Conservation (phyloP, 2,113 vertebrate genomes). For the Glareola pratincola region DNA sequence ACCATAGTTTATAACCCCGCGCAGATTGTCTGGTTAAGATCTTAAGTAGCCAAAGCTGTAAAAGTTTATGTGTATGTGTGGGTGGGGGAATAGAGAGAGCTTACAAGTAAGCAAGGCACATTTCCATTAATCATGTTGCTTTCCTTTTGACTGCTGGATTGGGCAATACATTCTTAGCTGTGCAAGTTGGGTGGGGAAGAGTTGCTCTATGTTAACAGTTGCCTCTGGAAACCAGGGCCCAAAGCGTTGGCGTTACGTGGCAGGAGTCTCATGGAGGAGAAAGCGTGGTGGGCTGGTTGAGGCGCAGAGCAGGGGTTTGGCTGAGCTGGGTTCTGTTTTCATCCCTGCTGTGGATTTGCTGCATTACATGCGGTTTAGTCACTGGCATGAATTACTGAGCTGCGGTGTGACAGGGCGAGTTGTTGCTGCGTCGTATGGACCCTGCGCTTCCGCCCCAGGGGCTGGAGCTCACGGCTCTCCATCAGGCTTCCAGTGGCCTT, state of each 20-base stretch:
- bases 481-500: not conserved
- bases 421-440: fast-evolving
- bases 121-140: constrained; percentile 42
- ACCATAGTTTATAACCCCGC: constrained; percentile 48
- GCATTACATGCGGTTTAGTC: not conserved
- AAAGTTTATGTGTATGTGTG: constrained; percentile 26
- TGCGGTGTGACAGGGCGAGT: fast-evolving
- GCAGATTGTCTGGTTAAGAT: constrained; percentile 32
- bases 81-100: not conserved
- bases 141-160: not conserved
- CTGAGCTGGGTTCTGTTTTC: not conserved
- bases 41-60: constrained; percentile 52
- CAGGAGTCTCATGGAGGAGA: not conserved
- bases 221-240: not conserved
- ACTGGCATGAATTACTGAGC: fast-evolving
- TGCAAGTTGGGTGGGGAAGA: not conserved
- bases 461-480: fast-evolving
- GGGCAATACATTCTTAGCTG: not conserved
- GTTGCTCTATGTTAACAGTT: not conserved
- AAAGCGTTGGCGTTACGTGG: not conserved
- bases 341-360: not conserved
- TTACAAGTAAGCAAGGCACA: not conserved
- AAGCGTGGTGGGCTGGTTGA: not conserved
- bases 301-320: not conserved
- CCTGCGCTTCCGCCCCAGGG: not conserved